Evolutionary conservation across 2,113 vertebrate genomes (phyloP), one percentile per base, ranked within the genome.

Genomic region (Hydrochoerus hydrochaeris): DNA sequence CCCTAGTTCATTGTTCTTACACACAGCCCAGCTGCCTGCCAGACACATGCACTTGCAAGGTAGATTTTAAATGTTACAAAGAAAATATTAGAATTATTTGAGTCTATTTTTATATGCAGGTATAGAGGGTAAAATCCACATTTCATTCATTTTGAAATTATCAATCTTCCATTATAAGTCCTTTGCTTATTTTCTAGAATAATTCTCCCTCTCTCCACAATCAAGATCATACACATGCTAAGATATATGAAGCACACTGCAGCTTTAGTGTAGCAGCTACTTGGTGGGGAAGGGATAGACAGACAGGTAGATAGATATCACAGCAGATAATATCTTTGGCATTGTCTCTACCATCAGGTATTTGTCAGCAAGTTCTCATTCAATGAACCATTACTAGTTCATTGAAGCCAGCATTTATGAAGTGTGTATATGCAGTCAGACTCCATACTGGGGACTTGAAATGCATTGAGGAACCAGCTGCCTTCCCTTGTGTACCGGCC

Each of bases 341-440:
- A 78, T 73, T 78, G 20, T 91, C 69, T 97, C 44, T 85, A 44
- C 26, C 54, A 41, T 85, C 62, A 94, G 8, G 3, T 85, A 83
- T 46, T 95, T 46, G 46, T 85, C 62, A 88, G 32, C 83, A 96
- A 69, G 19, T 95, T 90, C 67, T 93, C 30, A 52, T 57, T 62
- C 20, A 86, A 54, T 90, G 38, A n/a, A 0, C 83, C 32, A 83
- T 85, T 83, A 86, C 82, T 85, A 60, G 57, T 92, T 75, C 26
- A 67, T 38, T 78, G 52, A 82, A 69, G 52, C 69, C 52, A 88
- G 0, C 69, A 52, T 75, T 57, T 84, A 20, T 35, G 75, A 85
- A 95, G 86, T 80, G 32, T 90, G 82, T 85, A 22, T 49, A 80
- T 82, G 62, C 58, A 90, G 16, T n/a, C 17, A 73, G 8, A 30